phyloP scores from a whole-genome alignment of 2,888 invertebrate species.

The Napeogenes inachia region DNA sequence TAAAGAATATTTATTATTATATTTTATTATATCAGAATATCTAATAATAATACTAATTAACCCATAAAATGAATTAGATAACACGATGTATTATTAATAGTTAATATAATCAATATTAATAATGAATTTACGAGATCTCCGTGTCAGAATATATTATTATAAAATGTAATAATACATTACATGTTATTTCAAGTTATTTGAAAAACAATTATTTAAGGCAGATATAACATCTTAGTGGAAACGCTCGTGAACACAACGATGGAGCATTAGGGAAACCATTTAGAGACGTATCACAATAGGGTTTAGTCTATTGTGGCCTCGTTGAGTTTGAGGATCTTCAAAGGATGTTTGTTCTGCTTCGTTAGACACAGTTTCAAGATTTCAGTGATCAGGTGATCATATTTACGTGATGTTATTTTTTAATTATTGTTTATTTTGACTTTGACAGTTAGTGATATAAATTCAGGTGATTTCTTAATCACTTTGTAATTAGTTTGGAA shows the following conservation, averaged over 20 bases:
- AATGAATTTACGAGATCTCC: neutral
- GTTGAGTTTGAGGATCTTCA: conserved; percentile 32
- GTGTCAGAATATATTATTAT: no score
- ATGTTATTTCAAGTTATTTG: neutral
- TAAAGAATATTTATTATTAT: no score
- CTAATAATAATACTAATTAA: neutral
- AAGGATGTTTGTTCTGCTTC: conserved; percentile 34
- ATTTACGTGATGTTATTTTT: conserved; percentile 5
- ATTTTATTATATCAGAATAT: no score
- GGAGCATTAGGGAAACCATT: conserved; percentile 27
- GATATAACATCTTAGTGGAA: no score
- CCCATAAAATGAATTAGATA: neutral
- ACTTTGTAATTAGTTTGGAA: conserved; percentile 61
- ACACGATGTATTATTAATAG: neutral
- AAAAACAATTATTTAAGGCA: conserved; percentile 1
- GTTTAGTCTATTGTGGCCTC: conserved; percentile 28
- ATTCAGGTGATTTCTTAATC: conserved; percentile 40
- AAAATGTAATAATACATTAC: no score
- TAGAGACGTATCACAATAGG: conserved; percentile 26
- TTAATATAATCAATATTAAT: neutral
- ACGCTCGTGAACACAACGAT: conserved; percentile 5
- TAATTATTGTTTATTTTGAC: neutral
- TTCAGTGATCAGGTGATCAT: conserved; percentile 10
- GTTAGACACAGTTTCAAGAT: conserved; percentile 33
- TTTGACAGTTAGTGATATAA: conserved; percentile 21